Conservation (phyloP, 2,113 vertebrate species). For the Perccottus glenii region DNA sequence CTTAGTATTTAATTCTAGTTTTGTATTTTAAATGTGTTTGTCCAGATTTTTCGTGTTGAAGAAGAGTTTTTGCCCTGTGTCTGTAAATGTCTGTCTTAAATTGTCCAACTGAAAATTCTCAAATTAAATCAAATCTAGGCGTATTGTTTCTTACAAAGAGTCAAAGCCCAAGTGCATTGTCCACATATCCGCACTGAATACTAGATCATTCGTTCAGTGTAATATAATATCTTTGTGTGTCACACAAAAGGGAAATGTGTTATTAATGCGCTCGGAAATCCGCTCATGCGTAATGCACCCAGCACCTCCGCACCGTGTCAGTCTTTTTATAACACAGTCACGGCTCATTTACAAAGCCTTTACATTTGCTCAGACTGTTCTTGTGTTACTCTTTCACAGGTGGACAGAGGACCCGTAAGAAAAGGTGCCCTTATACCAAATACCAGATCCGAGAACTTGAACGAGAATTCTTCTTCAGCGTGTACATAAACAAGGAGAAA, state of each 20-base stretch:
- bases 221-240: constrained; percentile 39
- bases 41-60: no score
- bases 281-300: constrained; percentile 31
- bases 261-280: constrained; percentile 50
- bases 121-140: constrained; percentile 37
- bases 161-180: constrained; percentile 50
- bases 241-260: constrained; percentile 45
- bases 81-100: constrained; percentile 16
- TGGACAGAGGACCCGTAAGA: constrained; percentile 94
- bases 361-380: constrained; percentile 20
- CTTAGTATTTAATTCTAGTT: no score
- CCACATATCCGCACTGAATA: constrained; percentile 21
- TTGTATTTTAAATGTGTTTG: no score
- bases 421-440: constrained; percentile 96
- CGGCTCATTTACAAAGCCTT: constrained; percentile 42
- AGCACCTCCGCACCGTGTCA: constrained; percentile 26
- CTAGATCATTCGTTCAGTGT: constrained; percentile 12
- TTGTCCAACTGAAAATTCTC: not conserved
- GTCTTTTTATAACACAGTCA: constrained; percentile 37
- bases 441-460: constrained; percentile 97
- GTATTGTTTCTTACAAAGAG: not conserved
- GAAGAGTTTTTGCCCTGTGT: not conserved
- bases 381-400: constrained; percentile 76
- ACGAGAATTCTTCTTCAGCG: constrained; percentile 97
- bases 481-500: constrained; percentile 99